A percentile compares a stretch with the other conserved stretches of the same genome.
These are phyloP conservation scores for Myiozetetes cayanensis DNA, from an alignment of 2,113 vertebrate genomes.

Conservation along the genomic window DNA sequence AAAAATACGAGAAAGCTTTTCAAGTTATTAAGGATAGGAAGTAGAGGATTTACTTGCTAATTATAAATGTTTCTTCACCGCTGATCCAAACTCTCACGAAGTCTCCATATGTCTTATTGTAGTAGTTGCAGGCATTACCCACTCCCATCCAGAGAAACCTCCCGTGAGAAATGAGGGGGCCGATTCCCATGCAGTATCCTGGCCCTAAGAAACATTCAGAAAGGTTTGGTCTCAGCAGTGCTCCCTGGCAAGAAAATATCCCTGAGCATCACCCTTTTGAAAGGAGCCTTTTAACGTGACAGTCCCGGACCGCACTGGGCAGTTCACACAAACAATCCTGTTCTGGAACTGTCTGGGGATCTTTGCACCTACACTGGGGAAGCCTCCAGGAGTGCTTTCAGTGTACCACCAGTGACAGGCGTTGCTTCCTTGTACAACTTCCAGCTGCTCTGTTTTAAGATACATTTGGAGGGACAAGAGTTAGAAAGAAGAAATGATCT, in stretches of 20 bases:
- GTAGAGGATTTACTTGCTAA: constrained; percentile 84
- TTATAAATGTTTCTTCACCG: constrained; percentile 91
- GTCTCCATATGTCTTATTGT: constrained; percentile 90
- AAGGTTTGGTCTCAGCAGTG: not conserved
- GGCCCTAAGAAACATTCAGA: constrained; percentile 77
- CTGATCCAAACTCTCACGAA: constrained; percentile 92
- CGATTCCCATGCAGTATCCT: constrained; percentile 85
- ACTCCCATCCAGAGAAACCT: constrained; percentile 93
- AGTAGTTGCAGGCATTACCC: constrained; percentile 92
- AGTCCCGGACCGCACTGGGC: not conserved
- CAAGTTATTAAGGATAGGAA: not conserved
- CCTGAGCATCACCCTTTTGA: not conserved
- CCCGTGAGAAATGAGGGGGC: constrained; percentile 84
- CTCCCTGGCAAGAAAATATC: not conserved
- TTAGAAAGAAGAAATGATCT: not conserved
- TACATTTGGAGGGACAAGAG: accelerated
- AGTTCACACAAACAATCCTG: not conserved
- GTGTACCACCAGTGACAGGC: accelerated
- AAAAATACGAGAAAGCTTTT: not conserved
- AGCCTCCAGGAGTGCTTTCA: too few species aligned
- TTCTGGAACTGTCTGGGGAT: not conserved
- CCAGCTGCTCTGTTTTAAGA: not conserved
- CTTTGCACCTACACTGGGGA: not conserved
- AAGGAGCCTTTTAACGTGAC: not conserved
- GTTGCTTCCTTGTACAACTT: not conserved